Evolutionary conservation across 1,140 invertebrate species (phyloP).

Genomic region (Antheraea pernyi): DNA sequence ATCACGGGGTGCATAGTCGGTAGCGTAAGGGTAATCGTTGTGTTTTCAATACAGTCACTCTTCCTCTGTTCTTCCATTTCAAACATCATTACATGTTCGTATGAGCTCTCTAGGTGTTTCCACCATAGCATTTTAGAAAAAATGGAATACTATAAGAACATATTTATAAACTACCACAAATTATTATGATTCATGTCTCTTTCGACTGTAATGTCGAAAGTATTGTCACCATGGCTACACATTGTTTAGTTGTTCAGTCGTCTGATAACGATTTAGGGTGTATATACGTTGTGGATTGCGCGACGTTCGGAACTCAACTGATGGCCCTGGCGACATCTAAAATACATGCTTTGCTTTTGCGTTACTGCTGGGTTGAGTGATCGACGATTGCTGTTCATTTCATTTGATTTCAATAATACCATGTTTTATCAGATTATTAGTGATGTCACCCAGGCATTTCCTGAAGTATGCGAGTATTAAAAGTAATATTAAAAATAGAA

Average conservation of each 20-base stretch:
- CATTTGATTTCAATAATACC: background rate
- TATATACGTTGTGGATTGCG: slow-evolving; percentile 41
- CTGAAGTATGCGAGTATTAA: background rate
- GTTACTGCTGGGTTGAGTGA: background rate
- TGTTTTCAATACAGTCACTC: slow-evolving; percentile 49
- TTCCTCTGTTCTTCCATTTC: slow-evolving; percentile 59
- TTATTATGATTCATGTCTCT: slow-evolving; percentile 30
- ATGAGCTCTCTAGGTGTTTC: slow-evolving; percentile 64
- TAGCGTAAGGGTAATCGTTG: slow-evolving; percentile 54
- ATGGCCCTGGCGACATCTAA: slow-evolving; percentile 34
- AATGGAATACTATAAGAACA: slow-evolving; percentile 21
- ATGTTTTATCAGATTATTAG: slow-evolving; percentile 32
- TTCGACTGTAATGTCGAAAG: slow-evolving; percentile 19
- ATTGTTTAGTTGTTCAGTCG: slow-evolving; percentile 37
- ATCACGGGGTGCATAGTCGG: slow-evolving; percentile 58
- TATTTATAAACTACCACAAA: slow-evolving; percentile 23
- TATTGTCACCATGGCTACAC: slow-evolving; percentile 61
- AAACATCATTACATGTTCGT: slow-evolving; percentile 60
- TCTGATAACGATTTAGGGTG: slow-evolving; percentile 29
- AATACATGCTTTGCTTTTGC: slow-evolving; percentile 41
- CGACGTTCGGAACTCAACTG: slow-evolving; percentile 62
- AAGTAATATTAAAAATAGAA: too few relatives aligned
- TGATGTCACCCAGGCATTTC: slow-evolving; percentile 44
- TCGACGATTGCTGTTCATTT: slow-evolving; percentile 43
- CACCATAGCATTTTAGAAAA: slow-evolving; percentile 70